Evolutionary conservation across 2,113 vertebrate genomes (phyloP), one percentile per base, ranked within the genome.

Genomic region (Mustela nigripes): DNA sequence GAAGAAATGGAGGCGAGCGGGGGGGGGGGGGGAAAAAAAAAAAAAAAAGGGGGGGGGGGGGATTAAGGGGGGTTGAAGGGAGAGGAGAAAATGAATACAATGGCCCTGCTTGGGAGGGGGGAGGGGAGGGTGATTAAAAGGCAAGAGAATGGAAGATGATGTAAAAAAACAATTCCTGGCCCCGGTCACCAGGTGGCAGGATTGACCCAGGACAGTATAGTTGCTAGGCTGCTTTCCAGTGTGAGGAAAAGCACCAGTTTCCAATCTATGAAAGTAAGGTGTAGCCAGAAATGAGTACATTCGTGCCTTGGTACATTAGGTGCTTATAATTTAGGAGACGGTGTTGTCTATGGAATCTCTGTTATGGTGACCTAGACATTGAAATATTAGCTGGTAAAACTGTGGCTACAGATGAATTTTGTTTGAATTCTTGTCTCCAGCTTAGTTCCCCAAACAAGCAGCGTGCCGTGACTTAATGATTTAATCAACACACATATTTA

Each of bases 151-250:
- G 22, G 56, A 80, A 69, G 56, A 21, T 22, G 9, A 11, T 3
- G 28, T n/a, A 11, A 12, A 50, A 50, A 63, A n/a, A 33, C 28
- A 36, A 9, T 58, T 56, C 69, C 60, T 62, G 8, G 10, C 33
- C 63, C 60, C 53, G 2, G 74, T n/a, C 84, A 97, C 21, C 80
- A 96, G 85, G 63, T 56, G 79, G 50, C 24, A 96, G 74, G 88
- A 60, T 69, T 36, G 65, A 50, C 62, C 48, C 82, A 92, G 69
- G 48, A 89, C 74, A 86, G 95, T 4, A 0, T 16, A 28, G 74
- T 80, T 84, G 74, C 28, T 33, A 5, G 2, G 60, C 4, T 22
- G 11, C 33, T 82, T 45, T 73, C 33, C 42, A 24, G 21, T 16
- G 11, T 50, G 28, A 94, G 56, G 83, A 56, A n/a, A 87, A 26